Conservation (phyloP, 1,140 invertebrate species). For the Sinonovacula constricta region DNA sequence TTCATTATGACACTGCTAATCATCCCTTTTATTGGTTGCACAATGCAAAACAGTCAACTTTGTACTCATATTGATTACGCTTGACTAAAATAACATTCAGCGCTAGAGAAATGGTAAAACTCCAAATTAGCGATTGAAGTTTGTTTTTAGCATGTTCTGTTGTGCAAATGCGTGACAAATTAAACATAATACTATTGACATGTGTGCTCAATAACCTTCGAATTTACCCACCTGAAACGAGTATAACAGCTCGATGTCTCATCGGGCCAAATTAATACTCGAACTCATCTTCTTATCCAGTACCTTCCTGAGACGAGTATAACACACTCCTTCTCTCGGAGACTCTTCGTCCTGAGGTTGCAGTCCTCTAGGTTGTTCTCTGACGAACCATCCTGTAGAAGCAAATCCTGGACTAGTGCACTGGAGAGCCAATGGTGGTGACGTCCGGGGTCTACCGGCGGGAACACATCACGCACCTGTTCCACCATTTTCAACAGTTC, state of each 20-base stretch:
- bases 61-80: too few relatives aligned
- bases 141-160: not conserved
- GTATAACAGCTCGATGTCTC: not conserved
- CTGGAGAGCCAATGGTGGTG: not conserved
- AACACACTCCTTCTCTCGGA: constrained; percentile 44
- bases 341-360: constrained; percentile 21
- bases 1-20: too few relatives aligned
- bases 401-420: constrained; percentile 24
- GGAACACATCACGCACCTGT: constrained; percentile 32
- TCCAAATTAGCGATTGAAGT: not conserved
- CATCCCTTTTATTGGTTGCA: too few relatives aligned
- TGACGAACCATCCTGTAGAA: constrained; percentile 32
- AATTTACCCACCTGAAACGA: not conserved
- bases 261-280: too few relatives aligned
- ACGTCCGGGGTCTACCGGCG: not conserved
- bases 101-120: not conserved
- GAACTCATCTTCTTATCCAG: too few relatives aligned
- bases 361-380: constrained; percentile 43
- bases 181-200: not conserved
- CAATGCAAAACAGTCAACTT: too few relatives aligned
- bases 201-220: not conserved
- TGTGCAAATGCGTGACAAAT: not conserved
- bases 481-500: constrained; percentile 17
- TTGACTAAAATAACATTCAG: too few relatives aligned
- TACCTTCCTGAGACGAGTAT: constrained; percentile 38